These are phyloP conservation scores for Hipparchia semele DNA, from an alignment of 2,888 invertebrate genomes.

Conservation along the genomic window DNA sequence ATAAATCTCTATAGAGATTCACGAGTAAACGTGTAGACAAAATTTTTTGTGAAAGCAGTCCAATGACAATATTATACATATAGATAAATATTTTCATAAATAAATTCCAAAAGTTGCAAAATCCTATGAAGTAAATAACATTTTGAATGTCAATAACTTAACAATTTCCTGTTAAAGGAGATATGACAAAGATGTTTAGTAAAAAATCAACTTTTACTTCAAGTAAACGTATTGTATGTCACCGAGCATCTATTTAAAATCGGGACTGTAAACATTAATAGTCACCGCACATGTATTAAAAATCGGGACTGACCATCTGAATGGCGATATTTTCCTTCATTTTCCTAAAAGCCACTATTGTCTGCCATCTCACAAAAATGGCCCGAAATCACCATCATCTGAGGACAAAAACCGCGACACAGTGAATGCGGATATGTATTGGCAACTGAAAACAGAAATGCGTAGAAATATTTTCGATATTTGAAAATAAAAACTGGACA, in stretches of 20 bases:
- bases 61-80: too few relatives aligned
- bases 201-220: too few relatives aligned
- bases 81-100: too few relatives aligned
- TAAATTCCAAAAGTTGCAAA: too few relatives aligned
- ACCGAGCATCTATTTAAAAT: conserved; percentile 42
- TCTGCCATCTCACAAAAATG: conserved; percentile 44
- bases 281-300: conserved; percentile 42
- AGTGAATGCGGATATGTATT: conserved; percentile 31
- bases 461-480: conserved; percentile 20
- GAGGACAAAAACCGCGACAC: conserved; percentile 35
- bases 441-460: conserved; percentile 26
- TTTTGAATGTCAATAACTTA: too few relatives aligned
- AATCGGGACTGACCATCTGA: conserved; percentile 22
- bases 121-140: too few relatives aligned
- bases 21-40: too few relatives aligned
- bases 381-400: conserved; percentile 28
- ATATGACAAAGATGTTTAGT: too few relatives aligned
- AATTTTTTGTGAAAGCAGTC: too few relatives aligned
- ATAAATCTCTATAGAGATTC: too few relatives aligned
- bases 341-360: conserved; percentile 71
- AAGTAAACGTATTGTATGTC: neutral
- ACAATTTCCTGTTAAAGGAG: too few relatives aligned
- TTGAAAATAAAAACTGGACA: conserved; percentile 6
- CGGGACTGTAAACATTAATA: neutral
- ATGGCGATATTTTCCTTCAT: conserved; percentile 47